Percentiles rank a stretch among this genome's conserved stretches.
phyloP scores from a whole-genome alignment of 2,797 vertebrate species.

The Buphagus erythrorhynchus region DNA sequence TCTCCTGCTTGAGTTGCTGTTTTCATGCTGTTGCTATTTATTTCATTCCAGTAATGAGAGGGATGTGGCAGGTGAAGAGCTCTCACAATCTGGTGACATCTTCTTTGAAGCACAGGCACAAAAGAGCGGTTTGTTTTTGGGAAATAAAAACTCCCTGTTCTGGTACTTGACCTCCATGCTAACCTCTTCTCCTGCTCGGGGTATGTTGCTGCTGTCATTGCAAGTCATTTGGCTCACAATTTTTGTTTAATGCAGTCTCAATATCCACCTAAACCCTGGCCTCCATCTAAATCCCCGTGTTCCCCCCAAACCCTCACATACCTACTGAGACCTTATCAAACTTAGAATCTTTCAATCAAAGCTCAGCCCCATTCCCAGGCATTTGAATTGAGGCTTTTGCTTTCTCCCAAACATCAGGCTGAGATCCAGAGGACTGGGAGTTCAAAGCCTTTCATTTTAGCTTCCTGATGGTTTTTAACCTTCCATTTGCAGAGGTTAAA shows the following conservation, averaged over 20 bases:
- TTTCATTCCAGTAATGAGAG: slow-evolving; percentile 54
- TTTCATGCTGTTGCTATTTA: slow-evolving; percentile 53
- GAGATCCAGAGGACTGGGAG: background rate
- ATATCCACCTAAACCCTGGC: background rate
- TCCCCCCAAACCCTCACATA: background rate
- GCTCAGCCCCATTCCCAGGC: background rate
- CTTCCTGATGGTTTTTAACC: background rate
- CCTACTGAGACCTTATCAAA: background rate
- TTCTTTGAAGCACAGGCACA: slow-evolving; percentile 27
- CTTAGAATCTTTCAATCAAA: background rate
- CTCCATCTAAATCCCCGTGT: background rate
- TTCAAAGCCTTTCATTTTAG: slow-evolving; percentile 7
- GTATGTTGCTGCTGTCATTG: background rate
- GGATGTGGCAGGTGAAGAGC: slow-evolving; percentile 58
- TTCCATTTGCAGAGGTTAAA: background rate
- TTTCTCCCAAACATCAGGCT: background rate
- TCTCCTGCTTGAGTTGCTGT: slow-evolving; percentile 55
- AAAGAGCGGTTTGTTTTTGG: slow-evolving; percentile 27
- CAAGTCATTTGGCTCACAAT: background rate
- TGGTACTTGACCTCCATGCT: background rate
- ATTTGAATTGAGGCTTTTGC: background rate
- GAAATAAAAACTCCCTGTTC: slow-evolving; percentile 19
- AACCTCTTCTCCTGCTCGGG: background rate
- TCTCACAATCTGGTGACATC: slow-evolving; percentile 32
- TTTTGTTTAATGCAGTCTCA: background rate